phyloP scores from a whole-genome alignment of 2,888 invertebrate genomes.

The Drosophila kanekoi region DNA sequence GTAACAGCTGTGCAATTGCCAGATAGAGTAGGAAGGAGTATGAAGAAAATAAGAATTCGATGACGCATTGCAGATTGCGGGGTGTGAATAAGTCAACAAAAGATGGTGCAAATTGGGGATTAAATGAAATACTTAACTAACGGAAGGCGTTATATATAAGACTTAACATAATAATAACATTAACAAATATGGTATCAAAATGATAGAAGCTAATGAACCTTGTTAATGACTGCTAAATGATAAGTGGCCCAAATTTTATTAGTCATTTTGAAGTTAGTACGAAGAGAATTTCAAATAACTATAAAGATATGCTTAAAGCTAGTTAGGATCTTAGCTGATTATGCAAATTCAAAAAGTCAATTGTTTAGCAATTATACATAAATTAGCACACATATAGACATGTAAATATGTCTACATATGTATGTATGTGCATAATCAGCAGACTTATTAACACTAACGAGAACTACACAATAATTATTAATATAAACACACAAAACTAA shows the following conservation, averaged over 20 bases:
- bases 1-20: not conserved
- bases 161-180: not conserved
- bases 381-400: conserved; percentile 37
- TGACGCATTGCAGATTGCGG: conserved; percentile 15
- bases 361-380: conserved; percentile 43
- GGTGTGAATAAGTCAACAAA: conserved; percentile 10
- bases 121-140: not conserved
- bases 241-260: conserved; percentile 25
- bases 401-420: not conserved
- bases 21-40: not conserved
- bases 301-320: not conserved
- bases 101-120: conserved; percentile 3
- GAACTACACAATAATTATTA: conserved; percentile 47
- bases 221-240: conserved; percentile 32
- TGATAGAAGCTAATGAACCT: conserved; percentile 25
- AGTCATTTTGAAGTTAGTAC: conserved; percentile 13
- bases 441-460: conserved; percentile 24
- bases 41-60: conserved; percentile 11
- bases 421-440: conserved; percentile 6
- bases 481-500: conserved; percentile 42
- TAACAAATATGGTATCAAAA: conserved; percentile 22
- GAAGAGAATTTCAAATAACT: not conserved
- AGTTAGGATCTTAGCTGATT: conserved; percentile 1
- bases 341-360: conserved; percentile 52
- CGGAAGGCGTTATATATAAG: conserved; percentile 2